A percentile compares a stretch with the other conserved stretches of the same genome.
phyloP scores from a whole-genome alignment of 1,140 invertebrate species.

The Tetragonula clypearis region DNA sequence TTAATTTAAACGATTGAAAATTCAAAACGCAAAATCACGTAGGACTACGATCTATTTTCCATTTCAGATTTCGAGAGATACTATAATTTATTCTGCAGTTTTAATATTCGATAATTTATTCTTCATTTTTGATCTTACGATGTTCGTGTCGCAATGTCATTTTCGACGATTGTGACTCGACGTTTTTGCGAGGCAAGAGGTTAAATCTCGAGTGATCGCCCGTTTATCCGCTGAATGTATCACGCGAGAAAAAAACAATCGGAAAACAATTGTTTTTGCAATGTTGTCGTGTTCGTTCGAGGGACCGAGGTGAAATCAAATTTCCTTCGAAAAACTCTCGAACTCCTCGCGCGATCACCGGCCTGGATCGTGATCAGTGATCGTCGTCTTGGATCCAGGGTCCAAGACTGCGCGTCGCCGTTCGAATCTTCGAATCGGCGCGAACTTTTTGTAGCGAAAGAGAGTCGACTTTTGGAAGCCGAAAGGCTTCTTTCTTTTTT shows the following conservation, averaged over 20 bases:
- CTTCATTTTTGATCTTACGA: too few species aligned
- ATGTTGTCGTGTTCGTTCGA: not conserved
- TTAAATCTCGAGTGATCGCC: not conserved
- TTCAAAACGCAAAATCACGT: too few species aligned
- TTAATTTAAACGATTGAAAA: too few species aligned
- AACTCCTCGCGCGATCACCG: too few species aligned
- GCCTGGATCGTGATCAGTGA: not conserved
- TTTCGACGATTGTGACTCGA: too few species aligned
- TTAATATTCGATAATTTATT: too few species aligned
- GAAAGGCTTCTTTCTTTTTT: not conserved
- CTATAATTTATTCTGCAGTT: too few species aligned
- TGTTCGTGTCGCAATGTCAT: too few species aligned
- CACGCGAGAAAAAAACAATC: not conserved
- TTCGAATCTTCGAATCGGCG: not conserved
- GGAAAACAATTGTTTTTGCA: not conserved
- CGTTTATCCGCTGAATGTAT: too few species aligned
- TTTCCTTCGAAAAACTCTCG: not conserved
- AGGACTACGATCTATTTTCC: too few species aligned
- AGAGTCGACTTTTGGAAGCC: not conserved
- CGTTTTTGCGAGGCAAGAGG: too few species aligned
- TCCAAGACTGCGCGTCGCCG: constrained; percentile 32
- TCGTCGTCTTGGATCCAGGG: not conserved
- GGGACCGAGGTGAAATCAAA: not conserved
- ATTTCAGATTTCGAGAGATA: too few species aligned
- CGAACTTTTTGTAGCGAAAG: not conserved